Evolutionary conservation across 2,888 invertebrate species (phyloP).

Genomic region (Balanococcus diminutus): DNA sequence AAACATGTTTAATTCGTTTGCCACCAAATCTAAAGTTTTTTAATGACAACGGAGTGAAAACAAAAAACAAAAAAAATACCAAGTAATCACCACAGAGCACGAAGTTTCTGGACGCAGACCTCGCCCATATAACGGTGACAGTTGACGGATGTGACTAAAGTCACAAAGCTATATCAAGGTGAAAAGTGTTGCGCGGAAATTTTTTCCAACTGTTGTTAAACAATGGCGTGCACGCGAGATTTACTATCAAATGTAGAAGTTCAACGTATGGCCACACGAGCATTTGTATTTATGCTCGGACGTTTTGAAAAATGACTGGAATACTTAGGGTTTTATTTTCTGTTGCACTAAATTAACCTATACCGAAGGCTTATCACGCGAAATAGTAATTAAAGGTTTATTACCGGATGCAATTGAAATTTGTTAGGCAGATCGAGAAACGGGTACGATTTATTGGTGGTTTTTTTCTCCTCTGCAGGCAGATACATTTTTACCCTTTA

Average conservation of each 20-base stretch:
- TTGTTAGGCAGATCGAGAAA: conserved; percentile 3
- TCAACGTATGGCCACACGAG: conserved; percentile 16
- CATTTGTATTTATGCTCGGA: conserved; percentile 30
- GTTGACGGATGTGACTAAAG: conserved; percentile 34
- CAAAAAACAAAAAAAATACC: background rate
- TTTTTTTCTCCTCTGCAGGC: background rate
- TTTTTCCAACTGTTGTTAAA: conserved; percentile 3
- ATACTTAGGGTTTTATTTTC: background rate
- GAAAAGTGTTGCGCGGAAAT: conserved; percentile 6
- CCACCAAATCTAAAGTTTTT: conserved; percentile 11
- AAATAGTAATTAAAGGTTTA: conserved; percentile 38
- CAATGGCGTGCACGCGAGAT: conserved; percentile 20
- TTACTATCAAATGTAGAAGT: conserved; percentile 30
- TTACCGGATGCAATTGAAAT: conserved; percentile 39
- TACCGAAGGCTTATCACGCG: conserved; percentile 7
- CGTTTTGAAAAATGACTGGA: conserved; percentile 37
- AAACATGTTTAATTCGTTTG: conserved; percentile 39
- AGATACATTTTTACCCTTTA: background rate
- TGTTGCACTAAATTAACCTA: conserved; percentile 35
- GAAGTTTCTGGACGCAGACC: conserved; percentile 11
- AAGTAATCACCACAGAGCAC: conserved; percentile 20
- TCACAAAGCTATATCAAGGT: background rate
- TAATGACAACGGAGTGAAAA: conserved; percentile 15
- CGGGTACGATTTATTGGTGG: background rate
- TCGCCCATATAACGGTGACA: conserved; percentile 26